Base-by-base conservation (phyloP, 2,888 invertebrate genomes). In the Invenusta paracnida region DNA sequence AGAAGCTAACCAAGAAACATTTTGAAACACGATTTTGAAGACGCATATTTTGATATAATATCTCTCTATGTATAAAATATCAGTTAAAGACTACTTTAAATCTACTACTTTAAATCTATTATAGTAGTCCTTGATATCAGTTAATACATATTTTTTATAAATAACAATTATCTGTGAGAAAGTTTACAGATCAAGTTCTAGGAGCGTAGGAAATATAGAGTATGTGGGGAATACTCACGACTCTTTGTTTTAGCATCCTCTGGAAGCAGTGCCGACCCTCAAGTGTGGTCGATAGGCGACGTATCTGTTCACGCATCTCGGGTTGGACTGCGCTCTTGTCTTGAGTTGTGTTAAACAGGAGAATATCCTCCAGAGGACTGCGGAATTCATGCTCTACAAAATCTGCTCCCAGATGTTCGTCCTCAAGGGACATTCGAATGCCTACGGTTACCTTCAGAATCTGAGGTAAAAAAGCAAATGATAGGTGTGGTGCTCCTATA, bases 361-460 rank as follows among this genome's bases (percentile, higher is more conserved):
- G 17, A 23, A 73, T 73, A 23, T 23, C 25, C 25, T 73, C 73
- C 11, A 73, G 23, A 23, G 73, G 73, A 25, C 25, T 73, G 73
- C 73, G 73, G 25, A 73, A 73, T 23, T 94, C 93, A 90, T 97
- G 96, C 90, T 97, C 96, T 0, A 95, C 94, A 31, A 96, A 92
- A 92, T 97, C 96, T 0, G 96, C 96, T 0, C 96, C 96, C 17
- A 96, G 92, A 81, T 96, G 92, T 91, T 97, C 96, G 84, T 95
- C 95, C 89, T 95, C 94, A 0, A 94, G 93, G 86, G 94, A 94
- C 96, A 96, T 95, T 17, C 97, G 93, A 87, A 97, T 87, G 0
- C 90, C 90, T 29, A 90, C 84, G 0, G 88, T 88, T n/a, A 88
- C 28, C 23, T 85, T 85, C 23, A 85, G 67, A 25, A 85, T 30